These are phyloP conservation scores for Cirrhinus molitorella DNA, from an alignment of 2,797 vertebrate species.

Conservation along the genomic window DNA sequence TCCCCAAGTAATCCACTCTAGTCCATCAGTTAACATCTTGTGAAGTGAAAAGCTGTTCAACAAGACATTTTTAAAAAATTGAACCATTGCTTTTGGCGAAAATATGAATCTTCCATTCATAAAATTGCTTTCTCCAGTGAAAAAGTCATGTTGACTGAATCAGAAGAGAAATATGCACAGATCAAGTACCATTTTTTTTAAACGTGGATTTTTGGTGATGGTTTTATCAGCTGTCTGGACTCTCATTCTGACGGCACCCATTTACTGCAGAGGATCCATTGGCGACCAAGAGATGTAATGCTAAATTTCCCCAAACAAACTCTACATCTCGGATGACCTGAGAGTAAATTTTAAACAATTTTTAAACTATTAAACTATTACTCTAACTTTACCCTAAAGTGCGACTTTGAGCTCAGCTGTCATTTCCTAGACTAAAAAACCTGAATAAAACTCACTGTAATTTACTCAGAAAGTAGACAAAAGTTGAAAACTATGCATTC, in stretches of 20 bases:
- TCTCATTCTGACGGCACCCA: background rate
- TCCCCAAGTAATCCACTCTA: background rate
- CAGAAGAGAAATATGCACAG: background rate
- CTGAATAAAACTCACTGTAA: background rate
- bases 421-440: background rate
- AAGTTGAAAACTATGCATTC: background rate
- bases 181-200: too few relatives aligned
- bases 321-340: background rate
- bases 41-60: too few relatives aligned
- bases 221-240: background rate
- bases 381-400: background rate
- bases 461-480: background rate
- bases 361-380: background rate
- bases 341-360: background rate
- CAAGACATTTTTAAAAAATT: background rate
- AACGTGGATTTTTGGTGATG: too few relatives aligned
- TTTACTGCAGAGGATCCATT: background rate
- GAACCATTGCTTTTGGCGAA: background rate
- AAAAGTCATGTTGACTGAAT: background rate
- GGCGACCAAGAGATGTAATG: background rate
- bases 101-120: background rate
- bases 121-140: background rate
- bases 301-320: background rate
- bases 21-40: background rate
- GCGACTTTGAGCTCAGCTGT: background rate